Evolutionary conservation across 2,113 vertebrate species (phyloP).

Genomic region (Amblyopsis rosae): DNA sequence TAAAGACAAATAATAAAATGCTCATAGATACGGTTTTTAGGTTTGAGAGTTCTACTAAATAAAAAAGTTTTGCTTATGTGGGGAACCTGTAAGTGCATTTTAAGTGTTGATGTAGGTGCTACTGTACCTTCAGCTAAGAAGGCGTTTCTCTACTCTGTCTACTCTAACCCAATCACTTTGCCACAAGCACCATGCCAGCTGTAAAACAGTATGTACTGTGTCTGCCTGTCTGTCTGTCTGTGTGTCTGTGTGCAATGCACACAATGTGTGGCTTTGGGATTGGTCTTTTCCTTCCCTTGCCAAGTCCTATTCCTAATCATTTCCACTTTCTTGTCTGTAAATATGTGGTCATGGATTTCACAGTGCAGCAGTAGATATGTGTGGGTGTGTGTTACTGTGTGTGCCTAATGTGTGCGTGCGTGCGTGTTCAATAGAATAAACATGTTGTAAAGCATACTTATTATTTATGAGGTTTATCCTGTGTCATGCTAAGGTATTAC

Average conservation of each 20-base stretch:
- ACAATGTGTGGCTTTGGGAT: not conserved
- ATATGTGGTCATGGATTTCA: not conserved
- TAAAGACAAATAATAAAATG: too few relatives aligned
- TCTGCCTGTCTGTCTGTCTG: not conserved
- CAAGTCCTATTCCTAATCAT: not conserved
- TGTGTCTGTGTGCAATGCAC: not conserved
- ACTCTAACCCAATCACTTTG: not conserved
- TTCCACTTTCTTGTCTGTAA: conserved; percentile 2
- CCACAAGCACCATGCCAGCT: not conserved
- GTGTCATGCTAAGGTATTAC: too few relatives aligned
- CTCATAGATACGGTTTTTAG: too few relatives aligned
- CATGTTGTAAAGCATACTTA: too few relatives aligned
- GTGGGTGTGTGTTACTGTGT: not conserved
- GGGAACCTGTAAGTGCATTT: not conserved
- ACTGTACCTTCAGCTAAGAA: not conserved
- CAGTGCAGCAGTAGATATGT: not conserved
- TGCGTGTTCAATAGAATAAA: not conserved
- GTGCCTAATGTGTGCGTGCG: not conserved
- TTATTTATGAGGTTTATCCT: too few relatives aligned
- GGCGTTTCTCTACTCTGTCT: not conserved
- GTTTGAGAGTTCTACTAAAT: too few relatives aligned
- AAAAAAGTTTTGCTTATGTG: not conserved
- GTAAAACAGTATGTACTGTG: conserved; percentile 1
- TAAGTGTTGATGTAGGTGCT: not conserved
- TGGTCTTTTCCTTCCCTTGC: not conserved